Conservation (phyloP, 2,797 vertebrate species). For the Chaetophractus vellerosus region DNA sequence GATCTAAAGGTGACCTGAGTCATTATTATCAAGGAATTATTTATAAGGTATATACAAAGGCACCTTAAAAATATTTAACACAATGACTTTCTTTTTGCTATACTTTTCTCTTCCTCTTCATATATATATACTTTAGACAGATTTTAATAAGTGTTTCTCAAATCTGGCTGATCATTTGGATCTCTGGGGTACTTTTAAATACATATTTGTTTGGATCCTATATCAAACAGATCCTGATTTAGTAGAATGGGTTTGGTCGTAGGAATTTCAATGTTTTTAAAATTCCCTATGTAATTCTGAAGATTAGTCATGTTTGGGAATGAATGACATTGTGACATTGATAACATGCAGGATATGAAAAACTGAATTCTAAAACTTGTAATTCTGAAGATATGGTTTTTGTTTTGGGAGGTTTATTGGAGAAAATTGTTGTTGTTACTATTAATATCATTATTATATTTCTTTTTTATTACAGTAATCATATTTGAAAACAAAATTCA, state of each 20-base stretch:
- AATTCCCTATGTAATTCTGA: background rate
- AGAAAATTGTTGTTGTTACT: background rate
- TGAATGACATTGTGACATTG: background rate
- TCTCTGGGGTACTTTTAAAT: background rate
- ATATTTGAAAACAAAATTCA: background rate
- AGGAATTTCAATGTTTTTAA: background rate
- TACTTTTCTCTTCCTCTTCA: background rate
- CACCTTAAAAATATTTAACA: background rate
- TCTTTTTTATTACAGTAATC: background rate
- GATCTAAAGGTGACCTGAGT: background rate
- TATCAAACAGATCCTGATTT: background rate
- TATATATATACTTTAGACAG: background rate
- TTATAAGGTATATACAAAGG: background rate
- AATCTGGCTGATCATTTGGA: background rate
- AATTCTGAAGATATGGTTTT: background rate
- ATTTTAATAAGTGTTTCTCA: background rate
- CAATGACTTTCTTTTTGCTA: background rate
- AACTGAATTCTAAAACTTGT: background rate
- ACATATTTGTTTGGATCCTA: background rate
- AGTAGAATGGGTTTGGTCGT: background rate
- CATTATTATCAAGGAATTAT: background rate
- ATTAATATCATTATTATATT: background rate
- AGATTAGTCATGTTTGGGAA: background rate
- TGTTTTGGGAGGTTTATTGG: background rate
- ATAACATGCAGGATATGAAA: background rate